Evolutionary conservation across 2,113 vertebrate species (phyloP).

Genomic region (Brienomyrus brachyistius): DNA sequence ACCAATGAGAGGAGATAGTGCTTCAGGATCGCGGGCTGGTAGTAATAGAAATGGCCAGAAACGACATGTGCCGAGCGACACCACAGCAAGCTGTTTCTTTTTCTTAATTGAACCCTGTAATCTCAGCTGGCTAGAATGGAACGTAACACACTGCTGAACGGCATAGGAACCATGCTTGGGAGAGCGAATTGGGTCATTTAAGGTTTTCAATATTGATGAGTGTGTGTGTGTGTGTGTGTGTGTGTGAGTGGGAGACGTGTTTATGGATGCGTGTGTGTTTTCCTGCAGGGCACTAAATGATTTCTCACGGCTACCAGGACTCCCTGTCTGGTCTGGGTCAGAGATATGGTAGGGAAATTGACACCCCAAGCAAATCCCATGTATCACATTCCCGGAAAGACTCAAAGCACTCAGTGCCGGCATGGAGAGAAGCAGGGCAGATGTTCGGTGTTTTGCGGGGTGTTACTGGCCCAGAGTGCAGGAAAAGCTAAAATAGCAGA

Average conservation of each 20-base stretch:
- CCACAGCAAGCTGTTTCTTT: slow-evolving; percentile 55
- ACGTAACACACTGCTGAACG: slow-evolving; percentile 53
- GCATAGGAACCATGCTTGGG: slow-evolving; percentile 43
- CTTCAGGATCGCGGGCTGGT: neutral
- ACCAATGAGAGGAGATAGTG: neutral
- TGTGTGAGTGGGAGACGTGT: neutral
- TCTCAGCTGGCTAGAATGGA: slow-evolving; percentile 49
- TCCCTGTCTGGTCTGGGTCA: neutral
- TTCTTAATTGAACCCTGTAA: slow-evolving; percentile 50
- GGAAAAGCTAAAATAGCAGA: neutral
- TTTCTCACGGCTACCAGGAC: neutral
- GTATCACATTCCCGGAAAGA: neutral
- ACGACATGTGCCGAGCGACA: slow-evolving; percentile 38
- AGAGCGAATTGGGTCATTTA: slow-evolving; percentile 57
- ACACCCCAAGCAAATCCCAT: neutral
- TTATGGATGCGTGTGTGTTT: neutral
- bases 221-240: slow-evolving; percentile 19
- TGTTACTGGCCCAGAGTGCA: neutral
- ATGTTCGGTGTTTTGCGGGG: neutral
- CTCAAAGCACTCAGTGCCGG: neutral
- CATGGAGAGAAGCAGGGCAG: neutral
- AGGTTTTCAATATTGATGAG: slow-evolving; percentile 32
- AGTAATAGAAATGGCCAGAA: slow-evolving; percentile 47
- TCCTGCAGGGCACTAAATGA: neutral
- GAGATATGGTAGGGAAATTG: neutral